phyloP scores from a whole-genome alignment of 2,797 vertebrate species.

The Ficedula albicollis region DNA sequence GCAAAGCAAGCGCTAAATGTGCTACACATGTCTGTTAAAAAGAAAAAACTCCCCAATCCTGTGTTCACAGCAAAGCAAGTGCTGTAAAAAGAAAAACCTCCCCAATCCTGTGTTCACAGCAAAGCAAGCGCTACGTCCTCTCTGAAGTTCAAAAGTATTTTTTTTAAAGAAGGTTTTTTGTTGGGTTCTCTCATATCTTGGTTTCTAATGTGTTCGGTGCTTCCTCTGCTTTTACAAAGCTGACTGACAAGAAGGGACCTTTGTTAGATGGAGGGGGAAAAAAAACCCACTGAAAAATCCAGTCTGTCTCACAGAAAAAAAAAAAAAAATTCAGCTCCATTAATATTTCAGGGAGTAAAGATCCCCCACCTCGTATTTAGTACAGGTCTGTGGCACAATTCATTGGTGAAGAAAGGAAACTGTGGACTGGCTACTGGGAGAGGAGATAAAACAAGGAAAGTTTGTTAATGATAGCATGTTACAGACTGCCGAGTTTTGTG shows the following conservation, averaged over 20 bases:
- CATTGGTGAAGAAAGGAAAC: background rate
- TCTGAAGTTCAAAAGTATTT: slow-evolving; percentile 73
- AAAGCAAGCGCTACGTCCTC: background rate
- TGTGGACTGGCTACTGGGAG: background rate
- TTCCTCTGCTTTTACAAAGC: slow-evolving; percentile 42
- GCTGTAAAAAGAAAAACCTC: no score
- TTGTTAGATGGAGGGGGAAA: background rate
- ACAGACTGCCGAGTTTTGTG: background rate
- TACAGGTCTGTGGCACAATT: background rate
- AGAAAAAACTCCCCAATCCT: background rate
- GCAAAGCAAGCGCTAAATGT: no score
- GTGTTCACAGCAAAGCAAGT: slow-evolving; percentile 15
- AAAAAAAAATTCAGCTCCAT: background rate
- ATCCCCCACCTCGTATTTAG: background rate
- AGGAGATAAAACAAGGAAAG: background rate
- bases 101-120: no score
- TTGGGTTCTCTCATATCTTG: background rate
- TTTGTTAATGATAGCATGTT: background rate
- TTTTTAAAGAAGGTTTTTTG: slow-evolving; percentile 24
- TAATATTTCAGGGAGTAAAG: slow-evolving; percentile 29
- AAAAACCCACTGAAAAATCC: background rate
- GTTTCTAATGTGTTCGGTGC: slow-evolving; percentile 4
- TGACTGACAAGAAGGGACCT: slow-evolving; percentile 8
- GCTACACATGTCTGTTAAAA: slow-evolving; percentile 67
- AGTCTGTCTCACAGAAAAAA: background rate